Base-by-base conservation (phyloP, 2,797 vertebrate species). In the Channa striata region DNA sequence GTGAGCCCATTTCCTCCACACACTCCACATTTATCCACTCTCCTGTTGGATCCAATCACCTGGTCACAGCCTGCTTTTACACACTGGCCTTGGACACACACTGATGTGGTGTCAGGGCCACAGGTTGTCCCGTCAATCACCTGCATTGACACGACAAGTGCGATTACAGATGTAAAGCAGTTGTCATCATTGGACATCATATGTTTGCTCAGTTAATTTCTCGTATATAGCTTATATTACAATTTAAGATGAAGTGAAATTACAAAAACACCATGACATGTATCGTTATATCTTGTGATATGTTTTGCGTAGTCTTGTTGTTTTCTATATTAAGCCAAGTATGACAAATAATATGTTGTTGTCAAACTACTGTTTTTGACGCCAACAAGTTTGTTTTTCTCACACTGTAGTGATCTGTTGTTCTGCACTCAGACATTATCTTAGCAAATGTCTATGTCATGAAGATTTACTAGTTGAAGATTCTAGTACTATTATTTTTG, bases 51-150 rank as follows among this genome's bases (percentile, higher is more conserved):
- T 2, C 96, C 96, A 0, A 99, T 92, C 63, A 97, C 48, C 7
- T 96, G 96, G 63, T 99, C 97, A 49, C 98, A 99, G 74, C 98
- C 97, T 0, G 98, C 97, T 85, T 99, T 99, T 86, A 99, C 93
- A 77, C 98, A 99, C 84, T 99, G 97, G 61, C 98, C 98, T 0
- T 95, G 96, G 33, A 99, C 96, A 1, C 98, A 99, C 83, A 99
- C 93, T 9, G 97, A 96, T 8, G 97, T 96, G 40, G 96, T 98
- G 78, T 99, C 97, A 0, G 97, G 97, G 2, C 97, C 96, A 11
- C 98, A 99, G 13, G 95, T 93, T 0, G 97, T 99, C 39, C 98
- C 98, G 0, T 99, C 97, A 0, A 95, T 94, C 51, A 99, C 98
- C 98, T 99, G 77, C 58, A 73, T 21, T 49, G 39, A 59, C 34